Conservation (phyloP, 1,140 invertebrate species). For the Diploscapter pachys region DNA sequence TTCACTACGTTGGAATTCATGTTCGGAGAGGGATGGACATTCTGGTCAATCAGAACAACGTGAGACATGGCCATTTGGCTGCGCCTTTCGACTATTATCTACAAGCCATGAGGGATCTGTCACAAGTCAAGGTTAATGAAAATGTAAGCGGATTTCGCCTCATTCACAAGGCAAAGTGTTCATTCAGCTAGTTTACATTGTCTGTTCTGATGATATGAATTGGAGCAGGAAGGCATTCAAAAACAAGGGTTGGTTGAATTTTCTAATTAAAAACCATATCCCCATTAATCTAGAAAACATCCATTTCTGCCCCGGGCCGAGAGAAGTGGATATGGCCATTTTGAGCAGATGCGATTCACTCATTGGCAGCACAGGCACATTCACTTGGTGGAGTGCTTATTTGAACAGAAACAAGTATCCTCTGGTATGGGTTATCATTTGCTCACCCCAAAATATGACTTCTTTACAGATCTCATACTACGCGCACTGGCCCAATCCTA, state of each 20-base stretch:
- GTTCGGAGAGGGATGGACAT: constrained; percentile 41
- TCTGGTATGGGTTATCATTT: neutral
- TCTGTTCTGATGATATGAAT: constrained; percentile 36
- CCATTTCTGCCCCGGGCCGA: constrained; percentile 9
- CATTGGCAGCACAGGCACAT: constrained; percentile 53
- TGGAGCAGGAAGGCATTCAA: constrained; percentile 33
- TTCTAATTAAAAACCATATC: constrained; percentile 7
- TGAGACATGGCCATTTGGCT: constrained; percentile 34
- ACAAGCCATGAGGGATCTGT: constrained; percentile 28
- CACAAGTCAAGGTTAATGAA: constrained; percentile 11
- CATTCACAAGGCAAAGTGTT: neutral
- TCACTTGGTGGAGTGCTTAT: constrained; percentile 55
- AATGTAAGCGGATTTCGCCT: constrained; percentile 7
- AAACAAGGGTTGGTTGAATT: constrained; percentile 5
- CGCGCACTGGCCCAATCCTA: constrained; percentile 36
- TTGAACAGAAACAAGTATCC: constrained; percentile 44
- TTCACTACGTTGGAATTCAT: constrained; percentile 28
- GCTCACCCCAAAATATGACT: neutral
- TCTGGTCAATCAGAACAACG: constrained; percentile 35
- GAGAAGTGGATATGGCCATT: constrained; percentile 52
- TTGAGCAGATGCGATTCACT: constrained; percentile 46
- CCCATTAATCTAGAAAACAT: constrained; percentile 1
- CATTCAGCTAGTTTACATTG: constrained; percentile 29
- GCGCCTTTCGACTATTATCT: constrained; percentile 33
- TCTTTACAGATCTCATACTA: constrained; percentile 38